Base-by-base conservation (phyloP, 2,797 vertebrate genomes). In the Acrossocheilus fasciatus region DNA sequence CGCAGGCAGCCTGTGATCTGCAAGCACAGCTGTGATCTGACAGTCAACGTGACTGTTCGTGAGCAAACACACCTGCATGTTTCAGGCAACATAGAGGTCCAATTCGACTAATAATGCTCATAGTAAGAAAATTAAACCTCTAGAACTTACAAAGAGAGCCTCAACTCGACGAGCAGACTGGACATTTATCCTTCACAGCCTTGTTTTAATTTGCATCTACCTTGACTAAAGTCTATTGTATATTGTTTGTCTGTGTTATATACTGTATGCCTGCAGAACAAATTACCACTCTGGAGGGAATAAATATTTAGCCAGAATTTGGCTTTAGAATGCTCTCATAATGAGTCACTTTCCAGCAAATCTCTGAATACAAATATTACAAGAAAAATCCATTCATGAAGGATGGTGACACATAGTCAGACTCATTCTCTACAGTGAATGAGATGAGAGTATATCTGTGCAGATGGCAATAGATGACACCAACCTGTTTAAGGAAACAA, bases 41-140 rank as follows among this genome's bases (percentile, higher is more conserved):
- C 87, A 85, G 88, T 92, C 91, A 92, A 30, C 88, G 84, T 78
- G 91, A 92, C 91, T 23, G 23, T 7, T 87, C 50, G 54, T 78
- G 87, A 92, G 88, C 89, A 94, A 95, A 94, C 92, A 95, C 93
- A 94, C 93, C 93, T 93, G 92, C 91, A 90, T 88, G 92, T 92
- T 91, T 86, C 47, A 81, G 54, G 88, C 93, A 93, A 92, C 90
- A 94, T 91, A 93, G 89, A 91, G 92, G 86, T 80, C 64, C 52
- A 3, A 73, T 84, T 73, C 66, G 9, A 20, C 30, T 52, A 77
- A 18, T 11, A 72, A 39, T 5, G 36, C 34, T 54, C n/a, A n/a
- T 30, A 57, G 6, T 34, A 20, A 45, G 3, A 41, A 26, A 82
- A 59, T 4, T 14, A 75, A 74, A 75, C 17, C 23, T 26, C 52